Percentiles rank a stretch among this genome's conserved stretches.
Conservation (phyloP, 1,140 invertebrate species). For the Thrips palmi region DNA sequence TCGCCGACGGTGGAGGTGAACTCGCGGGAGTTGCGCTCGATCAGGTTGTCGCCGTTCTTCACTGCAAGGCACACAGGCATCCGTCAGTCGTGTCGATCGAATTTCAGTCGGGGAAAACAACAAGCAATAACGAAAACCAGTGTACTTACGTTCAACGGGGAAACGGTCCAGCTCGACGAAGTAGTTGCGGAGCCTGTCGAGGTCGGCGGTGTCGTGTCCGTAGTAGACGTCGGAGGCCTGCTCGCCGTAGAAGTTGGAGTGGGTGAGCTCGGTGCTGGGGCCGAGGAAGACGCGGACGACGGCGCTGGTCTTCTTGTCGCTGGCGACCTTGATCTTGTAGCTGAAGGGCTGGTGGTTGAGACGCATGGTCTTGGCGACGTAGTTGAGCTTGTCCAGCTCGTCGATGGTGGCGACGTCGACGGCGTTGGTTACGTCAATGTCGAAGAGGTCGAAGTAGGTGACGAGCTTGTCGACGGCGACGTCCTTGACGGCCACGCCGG, state of each 20-base stretch:
- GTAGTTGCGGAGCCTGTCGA: too few relatives aligned
- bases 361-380: conserved; percentile 32
- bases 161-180: conserved; percentile 24
- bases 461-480: conserved; percentile 39
- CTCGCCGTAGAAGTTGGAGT: conserved; percentile 20
- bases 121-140: background rate
- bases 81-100: too few relatives aligned
- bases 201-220: too few relatives aligned
- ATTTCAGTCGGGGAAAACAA: too few relatives aligned
- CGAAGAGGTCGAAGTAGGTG: conserved; percentile 51
- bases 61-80: too few relatives aligned
- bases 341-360: conserved; percentile 43
- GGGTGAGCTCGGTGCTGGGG: conserved; percentile 41
- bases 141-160: conserved; percentile 15
- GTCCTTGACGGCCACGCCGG: conserved; percentile 38
- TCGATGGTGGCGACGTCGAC: conserved; percentile 22
- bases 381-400: conserved; percentile 16
- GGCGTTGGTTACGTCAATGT: conserved; percentile 44
- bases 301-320: conserved; percentile 30
- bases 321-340: conserved; percentile 34
- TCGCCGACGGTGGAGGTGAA: too few relatives aligned
- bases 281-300: conserved; percentile 45
- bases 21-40: too few relatives aligned
- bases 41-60: too few relatives aligned
- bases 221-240: conserved; percentile 27